Percentiles rank a stretch among this genome's conserved stretches.
Evolutionary conservation across 2,888 invertebrate species (phyloP).

Genomic region (Heliconius charithonia): DNA sequence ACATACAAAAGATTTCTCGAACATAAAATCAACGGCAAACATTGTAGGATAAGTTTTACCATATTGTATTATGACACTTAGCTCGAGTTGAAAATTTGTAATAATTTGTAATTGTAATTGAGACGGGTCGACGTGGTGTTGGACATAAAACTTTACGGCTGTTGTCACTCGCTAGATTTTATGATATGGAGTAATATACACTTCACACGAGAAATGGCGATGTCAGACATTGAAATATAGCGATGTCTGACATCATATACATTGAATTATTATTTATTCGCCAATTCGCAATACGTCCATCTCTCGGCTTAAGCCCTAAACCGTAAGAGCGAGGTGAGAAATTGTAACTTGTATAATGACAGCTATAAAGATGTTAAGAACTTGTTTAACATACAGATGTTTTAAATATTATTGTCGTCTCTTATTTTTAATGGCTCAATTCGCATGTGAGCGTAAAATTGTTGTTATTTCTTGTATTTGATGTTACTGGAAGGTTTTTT

Average conservation of each 20-base stretch:
- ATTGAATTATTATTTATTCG: conserved; percentile 78
- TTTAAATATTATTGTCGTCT: conserved; percentile 32
- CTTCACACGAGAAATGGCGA: conserved; percentile 64
- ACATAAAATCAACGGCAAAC: conserved; percentile 56
- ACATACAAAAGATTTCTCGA: conserved; percentile 47
- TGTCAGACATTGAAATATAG: conserved; percentile 50
- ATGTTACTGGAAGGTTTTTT: background rate
- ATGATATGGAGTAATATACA: conserved; percentile 78
- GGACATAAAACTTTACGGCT: conserved; percentile 77
- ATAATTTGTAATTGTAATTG: conserved; percentile 83
- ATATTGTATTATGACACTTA: conserved; percentile 63
- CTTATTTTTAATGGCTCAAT: conserved; percentile 38
- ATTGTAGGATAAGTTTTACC: conserved; percentile 62
- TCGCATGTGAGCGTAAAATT: background rate
- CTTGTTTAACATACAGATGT: conserved; percentile 30
- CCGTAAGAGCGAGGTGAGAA: conserved; percentile 54
- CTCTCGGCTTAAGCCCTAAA: conserved; percentile 52
- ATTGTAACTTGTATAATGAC: conserved; percentile 55
- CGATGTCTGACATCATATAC: conserved; percentile 49
- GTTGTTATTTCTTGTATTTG: background rate
- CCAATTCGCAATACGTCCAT: conserved; percentile 66
- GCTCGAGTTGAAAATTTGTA: conserved; percentile 70
- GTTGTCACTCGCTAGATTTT: conserved; percentile 77
- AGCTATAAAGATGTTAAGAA: conserved; percentile 46
- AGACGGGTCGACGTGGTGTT: conserved; percentile 68